These are phyloP conservation scores for Onthophagus taurus DNA, from an alignment of 1,140 invertebrate species.

Conservation along the genomic window DNA sequence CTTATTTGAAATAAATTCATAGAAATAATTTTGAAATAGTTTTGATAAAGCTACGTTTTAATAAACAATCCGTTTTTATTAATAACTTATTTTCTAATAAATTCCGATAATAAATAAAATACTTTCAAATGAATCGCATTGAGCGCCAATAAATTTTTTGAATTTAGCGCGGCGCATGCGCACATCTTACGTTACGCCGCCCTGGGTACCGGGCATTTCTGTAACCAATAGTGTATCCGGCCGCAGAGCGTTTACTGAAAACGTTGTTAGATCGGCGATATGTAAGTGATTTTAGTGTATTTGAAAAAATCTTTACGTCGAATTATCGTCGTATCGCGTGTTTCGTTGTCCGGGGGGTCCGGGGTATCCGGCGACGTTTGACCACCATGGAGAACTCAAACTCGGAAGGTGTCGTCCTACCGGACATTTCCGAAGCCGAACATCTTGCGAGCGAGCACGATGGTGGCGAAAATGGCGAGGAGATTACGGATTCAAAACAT, in stretches of 20 bases:
- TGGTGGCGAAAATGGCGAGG: constrained; percentile 37
- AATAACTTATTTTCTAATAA: too few relatives aligned
- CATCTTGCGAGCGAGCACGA: constrained; percentile 48
- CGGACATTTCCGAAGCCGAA: constrained; percentile 58
- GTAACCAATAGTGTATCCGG: constrained; percentile 15
- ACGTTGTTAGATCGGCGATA: constrained; percentile 9
- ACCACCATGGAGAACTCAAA: constrained; percentile 46
- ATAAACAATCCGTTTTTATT: too few relatives aligned
- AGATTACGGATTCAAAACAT: constrained; percentile 38
- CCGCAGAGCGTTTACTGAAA: constrained; percentile 10
- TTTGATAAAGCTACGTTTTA: too few relatives aligned
- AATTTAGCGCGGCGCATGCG: constrained; percentile 13
- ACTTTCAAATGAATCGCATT: too few relatives aligned
- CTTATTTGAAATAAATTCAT: too few relatives aligned
- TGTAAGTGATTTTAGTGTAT: background rate
- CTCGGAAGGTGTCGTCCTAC: constrained; percentile 57
- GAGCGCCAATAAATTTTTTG: too few relatives aligned
- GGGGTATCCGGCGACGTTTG: too few relatives aligned
- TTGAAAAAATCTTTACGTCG: background rate
- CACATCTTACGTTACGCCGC: constrained; percentile 11
- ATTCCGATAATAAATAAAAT: too few relatives aligned
- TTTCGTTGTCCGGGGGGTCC: too few relatives aligned
- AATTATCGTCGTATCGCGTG: constrained; percentile 8
- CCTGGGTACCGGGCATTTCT: constrained; percentile 14
- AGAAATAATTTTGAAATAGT: too few relatives aligned